Percentiles rank a stretch among this genome's conserved stretches.
These are phyloP conservation scores for Glyphotaelius pellucidus DNA, from an alignment of 2,888 invertebrate genomes.

Conservation along the genomic window DNA sequence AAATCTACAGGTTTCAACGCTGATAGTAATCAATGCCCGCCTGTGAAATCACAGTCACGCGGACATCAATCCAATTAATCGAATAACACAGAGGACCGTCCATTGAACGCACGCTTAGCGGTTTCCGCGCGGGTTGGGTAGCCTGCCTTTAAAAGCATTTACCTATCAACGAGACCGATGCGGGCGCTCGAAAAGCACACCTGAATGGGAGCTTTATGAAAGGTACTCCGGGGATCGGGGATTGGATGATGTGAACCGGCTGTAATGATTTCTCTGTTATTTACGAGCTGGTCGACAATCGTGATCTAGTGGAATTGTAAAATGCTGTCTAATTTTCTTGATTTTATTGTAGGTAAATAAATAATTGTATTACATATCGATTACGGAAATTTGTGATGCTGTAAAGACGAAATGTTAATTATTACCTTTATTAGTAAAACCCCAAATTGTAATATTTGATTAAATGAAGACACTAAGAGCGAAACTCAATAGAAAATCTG, in stretches of 20 bases:
- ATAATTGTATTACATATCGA: neutral
- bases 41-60: neutral
- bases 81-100: neutral
- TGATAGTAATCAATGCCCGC: neutral
- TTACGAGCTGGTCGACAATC: neutral
- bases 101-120: neutral
- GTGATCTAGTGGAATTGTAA: neutral
- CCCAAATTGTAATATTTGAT: no score
- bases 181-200: neutral
- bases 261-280: neutral
- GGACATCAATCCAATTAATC: neutral
- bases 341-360: neutral
- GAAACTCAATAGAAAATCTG: no score
- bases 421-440: no score
- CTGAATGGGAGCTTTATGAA: neutral
- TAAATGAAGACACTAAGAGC: no score
- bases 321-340: neutral
- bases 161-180: neutral
- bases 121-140: neutral
- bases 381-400: no score
- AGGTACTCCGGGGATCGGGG: neutral
- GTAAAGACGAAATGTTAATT: no score
- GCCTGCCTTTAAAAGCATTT: neutral
- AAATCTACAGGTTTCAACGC: neutral
- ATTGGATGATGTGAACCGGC: neutral